Conservation (phyloP, 2,113 vertebrate genomes). For the Erinaceus europaeus region DNA sequence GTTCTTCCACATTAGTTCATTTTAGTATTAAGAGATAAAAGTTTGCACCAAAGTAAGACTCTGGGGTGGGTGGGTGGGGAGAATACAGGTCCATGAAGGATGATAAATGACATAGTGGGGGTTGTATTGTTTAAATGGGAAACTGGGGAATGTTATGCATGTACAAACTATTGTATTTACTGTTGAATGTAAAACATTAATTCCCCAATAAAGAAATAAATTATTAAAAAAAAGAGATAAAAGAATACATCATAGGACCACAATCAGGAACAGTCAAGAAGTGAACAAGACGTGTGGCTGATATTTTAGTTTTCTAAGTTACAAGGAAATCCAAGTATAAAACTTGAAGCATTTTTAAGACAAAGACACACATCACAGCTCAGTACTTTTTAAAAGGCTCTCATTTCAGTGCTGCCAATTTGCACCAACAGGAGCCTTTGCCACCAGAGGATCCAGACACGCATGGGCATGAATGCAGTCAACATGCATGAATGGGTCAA, state of each 20-base stretch:
- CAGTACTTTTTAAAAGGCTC: background rate
- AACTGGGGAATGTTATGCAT: too few species aligned
- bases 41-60: too few species aligned
- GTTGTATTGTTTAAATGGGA: too few species aligned
- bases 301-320: slow-evolving; percentile 4
- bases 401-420: background rate
- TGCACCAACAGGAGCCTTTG: background rate
- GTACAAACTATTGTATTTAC: too few species aligned
- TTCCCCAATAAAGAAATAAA: too few species aligned
- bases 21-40: too few species aligned
- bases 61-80: too few species aligned
- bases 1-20: too few species aligned
- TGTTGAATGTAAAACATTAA: too few species aligned
- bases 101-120: too few species aligned
- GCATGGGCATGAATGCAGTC: background rate
- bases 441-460: background rate
- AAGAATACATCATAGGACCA: background rate
- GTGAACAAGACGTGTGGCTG: background rate
- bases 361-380: background rate
- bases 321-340: background rate
- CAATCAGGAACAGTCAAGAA: background rate
- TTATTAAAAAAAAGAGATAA: background rate
- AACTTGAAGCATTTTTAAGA: slow-evolving; percentile 10
- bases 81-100: too few species aligned
- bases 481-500: background rate